Conservation (phyloP, 1,140 invertebrate species). For the Drosophila azteca region DNA sequence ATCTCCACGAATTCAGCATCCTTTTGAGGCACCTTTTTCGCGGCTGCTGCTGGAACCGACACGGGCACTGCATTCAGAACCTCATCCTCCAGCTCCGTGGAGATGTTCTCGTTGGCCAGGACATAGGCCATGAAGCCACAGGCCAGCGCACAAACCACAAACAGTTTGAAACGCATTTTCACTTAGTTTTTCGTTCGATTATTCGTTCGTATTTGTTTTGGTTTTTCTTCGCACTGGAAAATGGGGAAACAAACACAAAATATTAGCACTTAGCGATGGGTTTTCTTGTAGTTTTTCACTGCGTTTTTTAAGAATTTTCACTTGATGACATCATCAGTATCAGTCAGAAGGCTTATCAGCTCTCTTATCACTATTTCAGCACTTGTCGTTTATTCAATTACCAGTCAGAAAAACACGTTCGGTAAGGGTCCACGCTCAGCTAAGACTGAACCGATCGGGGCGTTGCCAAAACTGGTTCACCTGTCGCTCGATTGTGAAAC, state of each 20-base stretch:
- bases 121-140: constrained; percentile 76
- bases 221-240: constrained; percentile 39
- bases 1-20: constrained; percentile 23
- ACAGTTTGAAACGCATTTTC: constrained; percentile 81
- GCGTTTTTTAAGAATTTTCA: constrained; percentile 40
- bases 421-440: constrained; percentile 69
- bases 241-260: constrained; percentile 30
- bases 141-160: constrained; percentile 75
- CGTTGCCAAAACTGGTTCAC: constrained; percentile 73
- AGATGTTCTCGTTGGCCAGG: constrained; percentile 78
- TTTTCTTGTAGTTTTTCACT: constrained; percentile 27
- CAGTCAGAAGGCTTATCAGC: constrained; percentile 43
- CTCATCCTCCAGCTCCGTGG: constrained; percentile 69
- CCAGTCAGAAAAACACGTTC: constrained; percentile 74
- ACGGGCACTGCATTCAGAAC: constrained; percentile 57
- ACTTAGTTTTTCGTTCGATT: constrained; percentile 43
- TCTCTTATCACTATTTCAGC: constrained; percentile 43
- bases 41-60: constrained; percentile 21
- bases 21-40: too few relatives aligned
- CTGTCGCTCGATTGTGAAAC: constrained; percentile 78
- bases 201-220: constrained; percentile 53
- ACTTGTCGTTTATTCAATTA: constrained; percentile 52
- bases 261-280: not conserved
- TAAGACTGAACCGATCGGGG: constrained; percentile 70
- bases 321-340: constrained; percentile 71